These are phyloP conservation scores for Cercopithecus neglectus DNA, from an alignment of 2,797 vertebrate genomes.

Conservation along the genomic window DNA sequence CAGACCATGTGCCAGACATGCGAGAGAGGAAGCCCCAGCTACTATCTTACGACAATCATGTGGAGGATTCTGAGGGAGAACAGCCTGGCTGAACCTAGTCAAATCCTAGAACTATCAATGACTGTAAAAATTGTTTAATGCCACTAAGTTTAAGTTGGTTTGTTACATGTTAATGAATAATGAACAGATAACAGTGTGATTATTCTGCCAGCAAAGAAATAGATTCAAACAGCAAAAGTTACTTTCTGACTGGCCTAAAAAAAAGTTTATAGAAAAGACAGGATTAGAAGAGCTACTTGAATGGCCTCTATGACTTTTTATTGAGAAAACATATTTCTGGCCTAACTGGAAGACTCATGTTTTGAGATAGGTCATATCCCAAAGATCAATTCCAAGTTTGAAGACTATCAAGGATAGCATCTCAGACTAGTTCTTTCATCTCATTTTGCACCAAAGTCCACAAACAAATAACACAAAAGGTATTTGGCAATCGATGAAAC, in stretches of 20 bases:
- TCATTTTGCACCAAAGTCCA: background rate
- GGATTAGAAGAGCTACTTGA: background rate
- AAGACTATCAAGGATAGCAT: background rate
- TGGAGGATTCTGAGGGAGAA: background rate
- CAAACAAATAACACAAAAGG: background rate
- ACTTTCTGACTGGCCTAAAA: background rate
- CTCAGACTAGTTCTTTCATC: background rate
- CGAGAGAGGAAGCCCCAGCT: background rate
- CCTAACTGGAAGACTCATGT: background rate
- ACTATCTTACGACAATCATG: background rate
- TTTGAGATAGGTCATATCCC: background rate
- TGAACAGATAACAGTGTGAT: background rate
- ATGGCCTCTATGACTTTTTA: background rate
- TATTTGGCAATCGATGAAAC: background rate
- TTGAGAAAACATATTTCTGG: conserved; percentile 17
- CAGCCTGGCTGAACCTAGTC: background rate
- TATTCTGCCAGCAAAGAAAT: background rate
- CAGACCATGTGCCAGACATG: background rate
- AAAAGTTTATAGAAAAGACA: background rate
- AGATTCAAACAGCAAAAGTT: background rate
- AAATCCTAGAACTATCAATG: background rate
- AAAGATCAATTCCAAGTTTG: background rate
- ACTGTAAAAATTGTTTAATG: background rate
- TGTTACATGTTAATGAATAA: background rate
- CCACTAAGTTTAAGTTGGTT: background rate